Percentiles rank a stretch among this genome's conserved stretches.
Evolutionary conservation across 2,888 invertebrate species (phyloP).

Genomic region (Linyphia triangularis): DNA sequence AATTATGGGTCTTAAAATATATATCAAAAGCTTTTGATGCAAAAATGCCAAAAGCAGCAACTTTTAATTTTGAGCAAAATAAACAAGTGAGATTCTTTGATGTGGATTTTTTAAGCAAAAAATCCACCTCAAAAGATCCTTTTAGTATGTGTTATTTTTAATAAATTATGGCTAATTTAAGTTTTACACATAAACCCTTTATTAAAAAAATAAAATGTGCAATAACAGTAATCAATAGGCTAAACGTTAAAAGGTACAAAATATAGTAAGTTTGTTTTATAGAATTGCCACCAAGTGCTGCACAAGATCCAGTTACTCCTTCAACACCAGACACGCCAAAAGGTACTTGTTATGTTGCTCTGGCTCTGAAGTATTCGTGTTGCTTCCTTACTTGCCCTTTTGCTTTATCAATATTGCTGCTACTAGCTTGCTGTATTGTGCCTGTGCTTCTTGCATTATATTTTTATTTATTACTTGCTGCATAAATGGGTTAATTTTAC

Average conservation of each 20-base stretch:
- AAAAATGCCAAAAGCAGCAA: too few relatives aligned
- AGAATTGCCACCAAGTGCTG: slow-evolving; percentile 93
- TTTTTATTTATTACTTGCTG: background rate
- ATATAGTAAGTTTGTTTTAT: slow-evolving; percentile 71
- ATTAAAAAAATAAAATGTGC: background rate
- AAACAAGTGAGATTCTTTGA: too few relatives aligned
- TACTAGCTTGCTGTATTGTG: background rate
- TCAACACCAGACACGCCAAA: slow-evolving; percentile 80
- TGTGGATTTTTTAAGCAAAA: too few relatives aligned
- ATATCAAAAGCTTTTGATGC: too few relatives aligned
- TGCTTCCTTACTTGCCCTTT: background rate
- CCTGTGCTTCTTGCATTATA: background rate
- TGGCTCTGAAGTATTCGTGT: background rate
- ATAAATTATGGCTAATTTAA: background rate
- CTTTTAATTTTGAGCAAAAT: too few relatives aligned
- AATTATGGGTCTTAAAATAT: too few relatives aligned
- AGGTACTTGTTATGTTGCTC: slow-evolving; percentile 76
- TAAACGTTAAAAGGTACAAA: background rate
- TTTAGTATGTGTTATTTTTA: too few relatives aligned
- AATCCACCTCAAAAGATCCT: too few relatives aligned
- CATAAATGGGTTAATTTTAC: background rate
- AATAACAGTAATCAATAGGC: too few relatives aligned
- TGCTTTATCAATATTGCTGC: background rate
- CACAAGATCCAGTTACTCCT: slow-evolving; percentile 85
- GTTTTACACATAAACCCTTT: background rate